Evolutionary conservation across 92 coral and sea anemone genomes (phyloP), one percentile per base, ranked within the genome.

Genomic region (Bergia puertoricense): DNA sequence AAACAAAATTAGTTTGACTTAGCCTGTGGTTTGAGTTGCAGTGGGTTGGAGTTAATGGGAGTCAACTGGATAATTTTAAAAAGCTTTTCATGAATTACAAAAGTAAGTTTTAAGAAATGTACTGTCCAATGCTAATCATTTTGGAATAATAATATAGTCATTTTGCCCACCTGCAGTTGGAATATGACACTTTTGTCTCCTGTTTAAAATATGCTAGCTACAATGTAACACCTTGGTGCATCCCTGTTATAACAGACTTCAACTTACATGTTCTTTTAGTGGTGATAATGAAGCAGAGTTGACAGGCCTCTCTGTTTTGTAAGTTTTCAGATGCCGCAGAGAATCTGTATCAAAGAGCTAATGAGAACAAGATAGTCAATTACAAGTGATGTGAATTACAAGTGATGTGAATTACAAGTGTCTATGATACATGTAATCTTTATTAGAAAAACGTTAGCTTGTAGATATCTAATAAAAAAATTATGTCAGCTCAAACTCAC

Each of bases 281-380:
- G 98, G 96, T 41, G 99, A 97, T 13, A 97, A 89, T 0, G 99
- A 90, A 7, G 99, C 99, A 11, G 99, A 97, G 90, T 97, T 97
- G 16, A 97, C 98, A 43, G 99, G 99, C 74, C 99, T 90, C 78
- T 97, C 99, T 66, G 99, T 97, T 89, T 95, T 97, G 93, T 92
- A 97, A 38, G 98, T 97, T 82, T 95, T 95, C 85, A 97, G 86
- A 88, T 94, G 99, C 76, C 94, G 92, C 88, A 97, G 87, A 0
- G 98, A 91, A 89, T 95, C 96, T 8, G 99, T 95, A 85, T 97
- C 99, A 91, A 97, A 97, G 71, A 97, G 91, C 99, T 97, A 85
- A 41, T 66, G 86, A 37, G 76, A 74, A 69, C 62, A 89, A 9
- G 57, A 56, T 57, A 50, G 30, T 18, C 36, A 81, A 74, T 37